Evolutionary conservation across 30 jellyfish, hydroid and myxozoan species (phyloP).

Genomic region (Mastigias papua): DNA sequence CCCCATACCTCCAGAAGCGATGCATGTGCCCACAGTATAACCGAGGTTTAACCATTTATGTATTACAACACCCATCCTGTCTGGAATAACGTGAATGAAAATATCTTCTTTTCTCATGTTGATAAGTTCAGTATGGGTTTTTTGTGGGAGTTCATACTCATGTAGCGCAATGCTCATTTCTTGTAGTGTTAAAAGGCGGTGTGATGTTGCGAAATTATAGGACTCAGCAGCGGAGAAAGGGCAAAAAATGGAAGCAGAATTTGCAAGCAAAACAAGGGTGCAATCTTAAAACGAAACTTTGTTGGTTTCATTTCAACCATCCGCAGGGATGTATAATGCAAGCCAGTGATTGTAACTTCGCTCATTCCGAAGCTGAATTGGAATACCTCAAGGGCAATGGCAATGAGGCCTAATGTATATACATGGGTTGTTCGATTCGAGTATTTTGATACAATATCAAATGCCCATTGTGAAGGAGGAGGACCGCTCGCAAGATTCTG

Average conservation of each 20-base stretch:
- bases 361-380: conserved; percentile 75
- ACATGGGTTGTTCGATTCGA: neutral
- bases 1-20: no score
- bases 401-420: neutral
- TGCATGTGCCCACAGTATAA: no score
- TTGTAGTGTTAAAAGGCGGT: conserved; percentile 83
- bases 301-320: conserved; percentile 90
- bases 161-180: no score
- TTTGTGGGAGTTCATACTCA: no score
- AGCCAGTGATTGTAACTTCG: conserved; percentile 62
- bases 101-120: no score
- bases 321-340: conserved; percentile 91
- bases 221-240: conserved; percentile 3
- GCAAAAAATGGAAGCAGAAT: conserved; percentile 24
- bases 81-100: no score
- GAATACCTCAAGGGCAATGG: neutral
- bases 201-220: conserved; percentile 80
- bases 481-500: no score
- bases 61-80: no score
- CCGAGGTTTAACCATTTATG: no score
- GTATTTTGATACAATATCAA: neutral
- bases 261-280: conserved; percentile 19
- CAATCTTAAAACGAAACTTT: conserved; percentile 67
- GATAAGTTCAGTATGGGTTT: no score
- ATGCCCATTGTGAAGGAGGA: neutral